These are phyloP conservation scores for Darevskia mixta DNA, from an alignment of 2,797 vertebrate species.

Conservation along the genomic window DNA sequence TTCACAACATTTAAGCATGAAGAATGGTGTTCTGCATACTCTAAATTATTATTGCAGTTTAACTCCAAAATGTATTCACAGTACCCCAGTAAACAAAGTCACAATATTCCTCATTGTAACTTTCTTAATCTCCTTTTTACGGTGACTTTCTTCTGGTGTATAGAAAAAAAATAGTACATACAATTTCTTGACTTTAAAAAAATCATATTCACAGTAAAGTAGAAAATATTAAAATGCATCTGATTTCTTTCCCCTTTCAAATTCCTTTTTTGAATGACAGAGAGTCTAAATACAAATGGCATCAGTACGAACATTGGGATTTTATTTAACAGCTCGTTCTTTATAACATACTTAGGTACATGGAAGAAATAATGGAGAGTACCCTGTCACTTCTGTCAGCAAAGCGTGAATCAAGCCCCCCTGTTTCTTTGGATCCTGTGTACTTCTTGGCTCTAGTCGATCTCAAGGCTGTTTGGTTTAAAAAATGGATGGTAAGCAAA, in stretches of 20 bases:
- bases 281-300: not conserved
- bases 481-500: conserved; percentile 94
- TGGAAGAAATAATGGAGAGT: conserved; percentile 97
- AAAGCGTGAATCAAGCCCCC: conserved; percentile 75
- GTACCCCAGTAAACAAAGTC: not conserved
- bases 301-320: not conserved
- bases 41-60: not conserved
- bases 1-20: not conserved
- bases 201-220: not conserved
- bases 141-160: not conserved
- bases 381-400: conserved; percentile 89
- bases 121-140: not conserved
- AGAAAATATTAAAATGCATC: conserved; percentile 20
- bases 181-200: not conserved
- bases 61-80: not conserved
- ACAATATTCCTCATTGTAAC: not conserved
- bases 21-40: not conserved
- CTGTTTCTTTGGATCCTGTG: conserved; percentile 83
- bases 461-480: conserved; percentile 94
- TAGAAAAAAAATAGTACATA: not conserved
- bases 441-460: conserved; percentile 91
- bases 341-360: conserved; percentile 84
- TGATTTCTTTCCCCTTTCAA: not conserved
- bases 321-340: not conserved
- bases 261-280: not conserved